Percentiles rank a stretch among this genome's conserved stretches.
Evolutionary conservation across 2,113 vertebrate genomes (phyloP).

Genomic region (Aplodontia rufa): DNA sequence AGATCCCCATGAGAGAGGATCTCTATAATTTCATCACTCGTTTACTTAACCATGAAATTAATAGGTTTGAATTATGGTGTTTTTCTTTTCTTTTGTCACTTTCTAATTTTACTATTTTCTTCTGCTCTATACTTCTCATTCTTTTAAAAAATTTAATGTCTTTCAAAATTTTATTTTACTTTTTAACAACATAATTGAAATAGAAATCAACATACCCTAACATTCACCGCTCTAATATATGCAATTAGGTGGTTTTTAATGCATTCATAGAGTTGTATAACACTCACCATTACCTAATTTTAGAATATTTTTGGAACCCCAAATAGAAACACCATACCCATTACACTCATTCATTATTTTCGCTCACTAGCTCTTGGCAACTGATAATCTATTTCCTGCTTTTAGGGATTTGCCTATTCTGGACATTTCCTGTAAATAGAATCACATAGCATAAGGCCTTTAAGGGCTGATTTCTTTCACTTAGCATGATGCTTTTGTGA

Average conservation of each 20-base stretch:
- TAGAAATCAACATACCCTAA: not conserved
- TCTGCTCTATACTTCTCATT: not conserved
- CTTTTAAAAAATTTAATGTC: not conserved
- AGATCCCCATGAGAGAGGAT: not conserved
- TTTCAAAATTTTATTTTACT: not conserved
- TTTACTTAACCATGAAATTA: not conserved
- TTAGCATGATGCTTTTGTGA: not conserved
- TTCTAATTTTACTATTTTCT: slow-evolving; percentile 12
- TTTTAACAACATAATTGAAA: not conserved
- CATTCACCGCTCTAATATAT: not conserved
- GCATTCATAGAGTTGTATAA: not conserved
- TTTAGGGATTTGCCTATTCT: not conserved
- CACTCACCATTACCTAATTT: slow-evolving; percentile 11
- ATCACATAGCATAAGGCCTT: not conserved
- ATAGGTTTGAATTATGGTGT: not conserved
- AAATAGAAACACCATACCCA: not conserved
- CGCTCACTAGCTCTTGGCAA: not conserved
- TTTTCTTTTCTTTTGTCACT: not conserved
- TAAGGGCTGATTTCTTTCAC: not conserved
- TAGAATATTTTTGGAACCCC: not conserved
- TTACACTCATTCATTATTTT: not conserved
- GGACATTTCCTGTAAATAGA: slow-evolving; percentile 18
- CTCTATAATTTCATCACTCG: not conserved
- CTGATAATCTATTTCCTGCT: not conserved
- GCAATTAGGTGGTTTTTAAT: not conserved